Evolutionary conservation across 2,797 vertebrate species (phyloP).

Genomic region (Protonibea diacanthus): DNA sequence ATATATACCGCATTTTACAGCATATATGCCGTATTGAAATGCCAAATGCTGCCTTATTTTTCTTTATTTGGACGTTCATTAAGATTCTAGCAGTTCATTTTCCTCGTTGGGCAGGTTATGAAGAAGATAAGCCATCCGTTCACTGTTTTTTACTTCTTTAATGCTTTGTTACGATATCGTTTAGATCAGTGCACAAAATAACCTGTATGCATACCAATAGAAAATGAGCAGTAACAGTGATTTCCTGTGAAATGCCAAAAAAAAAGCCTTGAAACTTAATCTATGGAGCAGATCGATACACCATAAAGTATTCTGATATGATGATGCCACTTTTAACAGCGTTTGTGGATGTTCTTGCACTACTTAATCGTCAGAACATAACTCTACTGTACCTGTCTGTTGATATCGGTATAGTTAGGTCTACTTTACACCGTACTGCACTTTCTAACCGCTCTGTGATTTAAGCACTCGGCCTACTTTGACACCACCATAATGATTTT

Average conservation of each 20-base stretch:
- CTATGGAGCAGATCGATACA: constrained; percentile 68
- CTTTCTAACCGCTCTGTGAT: constrained; percentile 72
- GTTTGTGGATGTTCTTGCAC: constrained; percentile 79
- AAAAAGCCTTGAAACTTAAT: constrained; percentile 68
- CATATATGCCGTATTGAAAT: constrained; percentile 82
- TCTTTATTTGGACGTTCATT: constrained; percentile 64
- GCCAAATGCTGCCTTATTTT: constrained; percentile 89
- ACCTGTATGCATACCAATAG: constrained; percentile 67
- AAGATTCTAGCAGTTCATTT: constrained; percentile 64
- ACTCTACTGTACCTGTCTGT: constrained; percentile 71
- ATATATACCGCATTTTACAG: constrained; percentile 73
- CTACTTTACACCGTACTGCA: constrained; percentile 68
- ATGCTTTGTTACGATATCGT: constrained; percentile 63
- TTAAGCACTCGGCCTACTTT: constrained; percentile 59
- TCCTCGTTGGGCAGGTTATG: constrained; percentile 36
- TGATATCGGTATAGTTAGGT: constrained; percentile 71
- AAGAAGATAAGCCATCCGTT: constrained; percentile 69
- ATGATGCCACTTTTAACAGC: constrained; percentile 77
- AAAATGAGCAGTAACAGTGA: constrained; percentile 56
- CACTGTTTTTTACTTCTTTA: constrained; percentile 24
- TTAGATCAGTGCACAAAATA: constrained; percentile 72
- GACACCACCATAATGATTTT: constrained; percentile 43
- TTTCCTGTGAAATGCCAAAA: constrained; percentile 71
- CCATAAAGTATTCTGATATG: constrained; percentile 77
- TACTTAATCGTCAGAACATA: constrained; percentile 68